A percentile compares a stretch with the other conserved stretches of the same genome.
phyloP scores from a whole-genome alignment of 1,140 invertebrate species.

The Dreissena rostriformis region DNA sequence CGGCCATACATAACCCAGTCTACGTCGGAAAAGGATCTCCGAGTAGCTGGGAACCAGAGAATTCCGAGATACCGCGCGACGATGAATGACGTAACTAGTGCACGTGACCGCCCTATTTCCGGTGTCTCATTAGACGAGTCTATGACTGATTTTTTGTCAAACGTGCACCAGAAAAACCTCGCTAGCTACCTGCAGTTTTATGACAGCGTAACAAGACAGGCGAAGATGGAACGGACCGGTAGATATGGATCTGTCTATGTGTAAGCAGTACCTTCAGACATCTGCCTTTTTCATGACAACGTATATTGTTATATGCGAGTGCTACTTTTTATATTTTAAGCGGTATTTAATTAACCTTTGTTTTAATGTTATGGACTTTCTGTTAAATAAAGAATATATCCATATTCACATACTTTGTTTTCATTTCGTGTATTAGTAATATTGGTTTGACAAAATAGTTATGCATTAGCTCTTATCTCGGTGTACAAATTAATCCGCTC shows the following conservation, averaged over 20 bases:
- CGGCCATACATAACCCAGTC: conserved; percentile 38
- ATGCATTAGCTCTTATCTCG: neutral
- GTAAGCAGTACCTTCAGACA: too few relatives aligned
- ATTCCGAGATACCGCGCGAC: conserved; percentile 45
- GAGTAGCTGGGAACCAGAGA: neutral
- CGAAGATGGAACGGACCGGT: too few relatives aligned
- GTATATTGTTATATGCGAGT: too few relatives aligned
- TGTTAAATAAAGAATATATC: too few relatives aligned
- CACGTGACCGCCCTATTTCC: conserved; percentile 8
- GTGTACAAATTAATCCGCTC: neutral
- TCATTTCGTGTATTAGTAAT: too few relatives aligned
- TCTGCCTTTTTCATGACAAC: too few relatives aligned
- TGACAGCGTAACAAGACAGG: conserved; percentile 26
- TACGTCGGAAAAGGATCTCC: conserved; percentile 4
- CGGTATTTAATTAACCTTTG: too few relatives aligned
- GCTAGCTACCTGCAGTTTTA: conserved; percentile 34
- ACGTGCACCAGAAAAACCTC: conserved; percentile 41
- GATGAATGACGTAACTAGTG: conserved; percentile 4
- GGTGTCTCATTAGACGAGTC: conserved; percentile 41
- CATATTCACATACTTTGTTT: too few relatives aligned
- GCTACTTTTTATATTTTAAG: too few relatives aligned
- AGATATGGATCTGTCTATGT: too few relatives aligned
- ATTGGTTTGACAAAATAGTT: too few relatives aligned
- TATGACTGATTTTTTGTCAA: conserved; percentile 49
- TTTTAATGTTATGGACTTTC: too few relatives aligned